Percentiles rank a stretch among this genome's conserved stretches.
These are phyloP conservation scores for Globodera rostochiensis DNA, from an alignment of 1,140 invertebrate genomes.

Conservation along the genomic window DNA sequence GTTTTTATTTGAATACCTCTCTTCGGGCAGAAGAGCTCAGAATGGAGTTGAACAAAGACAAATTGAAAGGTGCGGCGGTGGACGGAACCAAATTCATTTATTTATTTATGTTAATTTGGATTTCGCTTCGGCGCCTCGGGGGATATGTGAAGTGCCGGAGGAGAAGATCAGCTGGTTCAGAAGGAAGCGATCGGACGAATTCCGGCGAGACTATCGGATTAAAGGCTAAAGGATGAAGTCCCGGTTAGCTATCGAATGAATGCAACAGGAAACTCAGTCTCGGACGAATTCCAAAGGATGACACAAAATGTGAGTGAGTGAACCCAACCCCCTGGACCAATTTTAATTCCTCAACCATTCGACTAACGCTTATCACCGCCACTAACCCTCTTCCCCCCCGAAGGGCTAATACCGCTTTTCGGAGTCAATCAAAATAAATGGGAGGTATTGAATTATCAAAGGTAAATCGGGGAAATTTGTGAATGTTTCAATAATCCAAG, in stretches of 20 bases:
- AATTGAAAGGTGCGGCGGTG: neutral
- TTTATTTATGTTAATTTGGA: neutral
- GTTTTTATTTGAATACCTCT: neutral
- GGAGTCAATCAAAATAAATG: neutral
- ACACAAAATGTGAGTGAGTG: neutral
- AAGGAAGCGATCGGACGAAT: no score
- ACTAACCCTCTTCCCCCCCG: neutral
- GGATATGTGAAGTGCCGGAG: no score
- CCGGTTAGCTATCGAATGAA: no score
- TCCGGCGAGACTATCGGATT: no score
- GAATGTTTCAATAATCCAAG: neutral
- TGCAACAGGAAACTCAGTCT: no score
- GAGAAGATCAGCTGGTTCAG: no score
- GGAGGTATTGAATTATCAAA: neutral
- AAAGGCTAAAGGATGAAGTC: no score
- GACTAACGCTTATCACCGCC: neutral
- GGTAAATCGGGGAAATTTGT: neutral
- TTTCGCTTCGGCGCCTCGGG: no score
- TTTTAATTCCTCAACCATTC: neutral
- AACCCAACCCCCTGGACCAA: neutral
- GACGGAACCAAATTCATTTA: neutral
- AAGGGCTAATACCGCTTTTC: neutral
- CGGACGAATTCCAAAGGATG: no score
- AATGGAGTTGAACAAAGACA: neutral
- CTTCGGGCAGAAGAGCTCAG: neutral